These are phyloP conservation scores for Antigone vipio DNA, from an alignment of 2,113 vertebrate species.

Conservation along the genomic window DNA sequence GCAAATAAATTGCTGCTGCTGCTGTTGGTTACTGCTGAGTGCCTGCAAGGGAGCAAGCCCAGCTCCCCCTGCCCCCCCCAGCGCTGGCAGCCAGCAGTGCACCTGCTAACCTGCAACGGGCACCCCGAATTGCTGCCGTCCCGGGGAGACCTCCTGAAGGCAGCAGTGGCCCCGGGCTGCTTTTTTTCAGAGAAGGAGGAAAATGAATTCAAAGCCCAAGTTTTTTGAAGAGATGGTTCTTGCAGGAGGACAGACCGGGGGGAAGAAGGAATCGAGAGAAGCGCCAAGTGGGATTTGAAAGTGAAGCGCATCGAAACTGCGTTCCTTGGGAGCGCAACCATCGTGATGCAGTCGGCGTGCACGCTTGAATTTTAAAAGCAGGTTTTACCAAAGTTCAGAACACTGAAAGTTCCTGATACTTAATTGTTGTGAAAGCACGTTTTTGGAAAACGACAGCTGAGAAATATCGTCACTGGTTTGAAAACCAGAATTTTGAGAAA, in stretches of 20 bases:
- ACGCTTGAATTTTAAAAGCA: not conserved
- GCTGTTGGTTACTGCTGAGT: not conserved
- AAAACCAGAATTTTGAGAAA: not conserved
- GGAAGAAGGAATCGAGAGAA: not conserved
- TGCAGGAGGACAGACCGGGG: not conserved
- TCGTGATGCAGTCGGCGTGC: not conserved
- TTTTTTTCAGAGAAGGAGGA: not conserved
- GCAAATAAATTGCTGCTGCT: not conserved
- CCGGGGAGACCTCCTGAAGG: not conserved
- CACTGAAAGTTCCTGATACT: not conserved
- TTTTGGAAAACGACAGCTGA: not conserved
- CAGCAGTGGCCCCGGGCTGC: not conserved
- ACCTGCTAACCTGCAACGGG: not conserved
- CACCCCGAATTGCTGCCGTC: not conserved
- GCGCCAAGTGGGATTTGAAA: not conserved
- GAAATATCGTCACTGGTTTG: not conserved
- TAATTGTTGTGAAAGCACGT: not conserved
- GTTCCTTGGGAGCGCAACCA: not conserved
- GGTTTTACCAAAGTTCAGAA: not conserved
- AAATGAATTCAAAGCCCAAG: not conserved
- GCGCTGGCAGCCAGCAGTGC: not conserved
- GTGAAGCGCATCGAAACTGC: fast-evolving
- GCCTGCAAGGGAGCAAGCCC: not conserved
- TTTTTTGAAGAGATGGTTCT: not conserved
- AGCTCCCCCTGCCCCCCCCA: not conserved